Conservation (phyloP, 2,888 invertebrate genomes). For the Odontomyia ornata region DNA sequence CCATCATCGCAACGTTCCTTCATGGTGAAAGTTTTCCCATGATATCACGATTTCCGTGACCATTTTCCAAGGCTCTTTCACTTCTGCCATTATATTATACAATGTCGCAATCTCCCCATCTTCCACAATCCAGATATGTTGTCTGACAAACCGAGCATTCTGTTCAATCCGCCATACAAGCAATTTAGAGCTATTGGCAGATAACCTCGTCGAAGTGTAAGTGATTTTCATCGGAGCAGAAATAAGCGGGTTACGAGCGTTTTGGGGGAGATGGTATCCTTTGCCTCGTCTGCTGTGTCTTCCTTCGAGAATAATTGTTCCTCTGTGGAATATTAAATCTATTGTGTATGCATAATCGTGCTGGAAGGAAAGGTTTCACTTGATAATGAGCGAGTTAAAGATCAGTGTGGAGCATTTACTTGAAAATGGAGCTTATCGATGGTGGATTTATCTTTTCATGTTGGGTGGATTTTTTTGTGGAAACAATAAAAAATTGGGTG, state of each 20-base stretch:
- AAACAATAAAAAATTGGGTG: too few species aligned
- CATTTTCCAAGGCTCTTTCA: too few species aligned
- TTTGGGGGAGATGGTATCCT: not conserved
- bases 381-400: not conserved
- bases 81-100: too few species aligned
- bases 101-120: not conserved
- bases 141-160: not conserved
- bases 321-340: not conserved
- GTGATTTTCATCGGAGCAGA: not conserved
- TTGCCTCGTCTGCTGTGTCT: not conserved
- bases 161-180: not conserved
- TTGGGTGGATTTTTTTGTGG: too few species aligned
- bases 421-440: too few species aligned
- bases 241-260: not conserved
- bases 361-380: not conserved
- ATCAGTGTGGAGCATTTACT: too few species aligned
- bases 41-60: too few species aligned
- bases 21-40: too few species aligned
- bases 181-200: conserved; percentile 3
- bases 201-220: conserved; percentile 7
- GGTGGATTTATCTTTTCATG: too few species aligned
- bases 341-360: not conserved
- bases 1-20: too few species aligned
- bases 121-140: not conserved
- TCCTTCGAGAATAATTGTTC: not conserved